A percentile compares a stretch with the other conserved stretches of the same genome.
Evolutionary conservation across 2,797 vertebrate species (phyloP).

Genomic region (Gorsachius magnificus): DNA sequence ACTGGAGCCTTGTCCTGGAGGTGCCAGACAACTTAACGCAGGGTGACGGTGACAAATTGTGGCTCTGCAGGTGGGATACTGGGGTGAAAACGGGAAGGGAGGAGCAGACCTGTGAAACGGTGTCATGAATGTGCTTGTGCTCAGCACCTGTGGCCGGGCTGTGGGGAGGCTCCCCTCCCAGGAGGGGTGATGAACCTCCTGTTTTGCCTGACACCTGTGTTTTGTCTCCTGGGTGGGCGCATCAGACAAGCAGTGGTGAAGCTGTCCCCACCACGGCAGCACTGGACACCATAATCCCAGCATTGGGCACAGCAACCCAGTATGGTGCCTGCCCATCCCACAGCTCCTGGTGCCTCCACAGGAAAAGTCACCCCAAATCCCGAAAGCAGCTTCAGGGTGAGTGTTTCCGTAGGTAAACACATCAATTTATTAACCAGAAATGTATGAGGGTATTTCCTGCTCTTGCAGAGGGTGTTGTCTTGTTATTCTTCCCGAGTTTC

Average conservation of each 20-base stretch:
- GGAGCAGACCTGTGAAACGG: neutral
- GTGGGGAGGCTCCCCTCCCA: neutral
- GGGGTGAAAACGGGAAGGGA: neutral
- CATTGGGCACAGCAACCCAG: neutral
- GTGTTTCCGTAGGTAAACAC: neutral
- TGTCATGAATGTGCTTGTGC: neutral
- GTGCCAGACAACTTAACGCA: neutral
- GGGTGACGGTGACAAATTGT: neutral
- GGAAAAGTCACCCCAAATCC: neutral
- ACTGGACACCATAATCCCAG: neutral
- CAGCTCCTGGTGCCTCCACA: rapidly evolving
- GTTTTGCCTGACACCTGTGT: rapidly evolving
- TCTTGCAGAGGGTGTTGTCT: neutral
- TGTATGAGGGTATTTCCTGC: neutral
- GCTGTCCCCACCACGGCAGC: rapidly evolving
- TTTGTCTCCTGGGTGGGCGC: neutral
- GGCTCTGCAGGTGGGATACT: too few species aligned
- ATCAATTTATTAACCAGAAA: neutral
- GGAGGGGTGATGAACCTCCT: neutral
- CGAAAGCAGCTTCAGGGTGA: neutral
- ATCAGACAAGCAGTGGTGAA: rapidly evolving
- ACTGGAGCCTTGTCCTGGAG: neutral
- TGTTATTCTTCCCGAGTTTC: neutral
- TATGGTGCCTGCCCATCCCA: rapidly evolving
- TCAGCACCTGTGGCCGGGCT: rapidly evolving